Evolutionary conservation across 1,140 invertebrate species (phyloP), one percentile per base, ranked within the genome.

Genomic region (Thrips palmi): DNA sequence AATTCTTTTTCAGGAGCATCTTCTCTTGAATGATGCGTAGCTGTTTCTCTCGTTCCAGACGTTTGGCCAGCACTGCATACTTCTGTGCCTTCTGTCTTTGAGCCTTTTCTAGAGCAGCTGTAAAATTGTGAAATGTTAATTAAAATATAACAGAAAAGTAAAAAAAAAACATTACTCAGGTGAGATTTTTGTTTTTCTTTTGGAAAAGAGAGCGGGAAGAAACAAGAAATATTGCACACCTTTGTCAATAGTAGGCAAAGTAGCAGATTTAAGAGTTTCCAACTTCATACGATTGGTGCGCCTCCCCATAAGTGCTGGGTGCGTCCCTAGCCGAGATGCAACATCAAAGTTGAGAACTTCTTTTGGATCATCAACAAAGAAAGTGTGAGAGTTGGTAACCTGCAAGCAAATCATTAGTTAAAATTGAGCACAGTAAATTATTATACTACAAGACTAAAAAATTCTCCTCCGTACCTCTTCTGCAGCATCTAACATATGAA

Each of bases 41-140:
- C 51, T 92, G 71, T 31, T 72, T 72, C 55, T 89, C 86, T 31
- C 91, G 63, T 10, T 82, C 65, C 28, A 89, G 73, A 38, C 89
- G 68, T 50, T 81, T 84, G 2, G 66, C 59, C 2, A 96, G 58
- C 58, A 92, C 81, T 29, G 69, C 74, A 47, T 92, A 88, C 24
- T 67, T 55, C 47, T 68, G 68, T 23, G 70, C 58, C 44, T 70
- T 72, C 32, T 71, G 61, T 34, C 70, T 66, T 30, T 70, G 65
- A 34, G 71, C 56, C 48, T 61, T 63, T 44, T 63, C 41, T 8
- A 73, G 45, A 31, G 52, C 51, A 43, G 53, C 43, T 21, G 28
- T 28, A 37, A 41, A 44, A 43, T 40, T 41, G 32, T 28, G 28
- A 27, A 42, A 34, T 10, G 33, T n/a, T n/a, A n/a, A n/a, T n/a